These are phyloP conservation scores for Dallia pectoralis DNA, from an alignment of 2,797 vertebrate genomes.

Conservation along the genomic window DNA sequence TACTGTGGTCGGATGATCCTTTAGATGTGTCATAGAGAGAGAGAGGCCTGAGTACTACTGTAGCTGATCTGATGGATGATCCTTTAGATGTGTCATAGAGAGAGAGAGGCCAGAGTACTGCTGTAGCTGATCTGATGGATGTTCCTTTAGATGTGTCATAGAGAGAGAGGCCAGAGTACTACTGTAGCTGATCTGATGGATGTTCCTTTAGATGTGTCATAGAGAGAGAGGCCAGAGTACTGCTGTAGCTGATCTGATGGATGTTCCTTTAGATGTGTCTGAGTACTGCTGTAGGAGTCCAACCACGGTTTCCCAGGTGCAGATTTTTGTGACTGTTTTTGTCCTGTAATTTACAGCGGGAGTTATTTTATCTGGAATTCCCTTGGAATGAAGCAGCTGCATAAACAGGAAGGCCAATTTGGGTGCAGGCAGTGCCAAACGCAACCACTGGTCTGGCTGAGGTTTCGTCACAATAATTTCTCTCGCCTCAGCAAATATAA, in stretches of 20 bases:
- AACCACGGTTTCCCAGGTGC: constrained; percentile 60
- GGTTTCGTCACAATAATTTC: constrained; percentile 48
- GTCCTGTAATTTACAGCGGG: constrained; percentile 49
- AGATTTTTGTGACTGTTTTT: constrained; percentile 50
- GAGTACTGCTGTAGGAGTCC: constrained; percentile 26
- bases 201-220: no score
- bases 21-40: no score
- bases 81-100: constrained; percentile 29
- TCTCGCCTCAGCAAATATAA: constrained; percentile 52
- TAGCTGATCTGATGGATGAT: neutral
- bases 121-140: no score
- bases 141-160: no score
- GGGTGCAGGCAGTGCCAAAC: constrained; percentile 55
- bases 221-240: no score
- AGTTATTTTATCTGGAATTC: constrained; percentile 59
- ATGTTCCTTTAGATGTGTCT: constrained; percentile 26
- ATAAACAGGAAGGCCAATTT: constrained; percentile 69
- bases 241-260: neutral
- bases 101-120: no score
- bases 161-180: no score
- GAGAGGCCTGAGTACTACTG: no score
- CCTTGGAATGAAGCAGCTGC: constrained; percentile 64
- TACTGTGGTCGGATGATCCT: neutral
- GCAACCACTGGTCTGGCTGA: constrained; percentile 11
- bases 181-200: no score